Base-by-base conservation (phyloP, 2,113 vertebrate species). In the Pollimyrus isidori region DNA sequence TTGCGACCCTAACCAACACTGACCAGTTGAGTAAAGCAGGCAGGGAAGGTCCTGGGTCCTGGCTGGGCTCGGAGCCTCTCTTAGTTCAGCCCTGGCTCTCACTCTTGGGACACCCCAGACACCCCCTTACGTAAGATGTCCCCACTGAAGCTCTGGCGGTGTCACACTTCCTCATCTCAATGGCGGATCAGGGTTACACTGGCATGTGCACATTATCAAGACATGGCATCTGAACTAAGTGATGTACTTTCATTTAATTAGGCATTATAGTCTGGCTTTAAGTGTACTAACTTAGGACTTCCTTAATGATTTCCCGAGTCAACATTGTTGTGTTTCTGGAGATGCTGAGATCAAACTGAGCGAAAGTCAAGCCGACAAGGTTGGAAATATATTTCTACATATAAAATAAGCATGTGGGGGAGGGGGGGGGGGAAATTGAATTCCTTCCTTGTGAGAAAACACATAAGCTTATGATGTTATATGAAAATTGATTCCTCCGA, bases 161-260 rank as follows among this genome's bases (percentile, higher is more conserved):
- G 65, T 26, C 17, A 39, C 26, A 42, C 35, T 80, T 80, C 49
- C 88, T 53, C 85, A 26, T 30, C 19, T 35, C 73, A 92, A 90
- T 89, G 90, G 88, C 90, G 73, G 76, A 49, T 89, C 91, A 91
- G 93, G 89, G 92, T 93, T 92, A 92, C 89, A 91, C 92, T 90
- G 92, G 92, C 92, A 93, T 91, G 39, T 23, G 93, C 91, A 92
- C 92, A 85, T 48, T 94, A 94, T 94, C 87, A 92, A 92, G 91
- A 90, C 87, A 90, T 93, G 91, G 49, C 94, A 91, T 93, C 93
- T 92, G 89, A 90, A 91, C 89, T 80, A 91, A 93, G 90, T 92
- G 90, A 91, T 93, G 93, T 39, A 86, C 91, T 89, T 93, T 89
- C 91, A 91, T 92, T 93, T 87, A 91, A 94, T 95, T 93, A 94